Percentiles rank a stretch among this genome's conserved stretches.
Conservation (phyloP, 2,888 invertebrate species). For the Petrolisthes cinctipes region DNA sequence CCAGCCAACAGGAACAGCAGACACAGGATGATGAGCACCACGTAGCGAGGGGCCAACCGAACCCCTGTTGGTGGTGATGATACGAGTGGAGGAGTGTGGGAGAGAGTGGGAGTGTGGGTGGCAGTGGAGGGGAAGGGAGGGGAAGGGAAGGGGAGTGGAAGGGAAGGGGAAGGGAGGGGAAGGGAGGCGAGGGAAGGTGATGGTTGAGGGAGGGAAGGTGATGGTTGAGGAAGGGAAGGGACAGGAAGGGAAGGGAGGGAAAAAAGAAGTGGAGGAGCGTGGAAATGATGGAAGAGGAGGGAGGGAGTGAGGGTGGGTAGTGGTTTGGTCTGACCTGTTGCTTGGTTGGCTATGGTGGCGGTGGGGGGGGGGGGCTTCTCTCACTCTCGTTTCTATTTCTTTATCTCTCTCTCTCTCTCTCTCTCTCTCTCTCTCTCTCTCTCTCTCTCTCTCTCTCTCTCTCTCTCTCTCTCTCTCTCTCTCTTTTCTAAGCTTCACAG, state of each 20-base stretch:
- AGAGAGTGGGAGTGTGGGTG: not conserved
- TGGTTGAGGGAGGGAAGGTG: not conserved
- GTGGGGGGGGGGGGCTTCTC: not conserved
- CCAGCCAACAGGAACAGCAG: slow-evolving; percentile 46
- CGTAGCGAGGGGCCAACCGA: slow-evolving; percentile 36
- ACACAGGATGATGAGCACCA: slow-evolving; percentile 42
- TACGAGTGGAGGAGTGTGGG: not conserved
- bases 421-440: not conserved
- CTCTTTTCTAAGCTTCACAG: no score
- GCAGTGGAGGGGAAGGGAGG: not conserved
- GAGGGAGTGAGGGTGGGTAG: not conserved
- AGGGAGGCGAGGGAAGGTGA: not conserved
- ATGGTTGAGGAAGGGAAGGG: not conserved
- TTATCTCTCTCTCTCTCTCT: not conserved
- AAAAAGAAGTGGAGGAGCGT: not conserved
- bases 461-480: slow-evolving; percentile 2
- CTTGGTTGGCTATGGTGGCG: not conserved
- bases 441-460: not conserved
- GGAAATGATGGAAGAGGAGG: not conserved
- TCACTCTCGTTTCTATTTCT: not conserved
- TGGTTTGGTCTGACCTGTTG: not conserved
- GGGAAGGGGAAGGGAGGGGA: not conserved
- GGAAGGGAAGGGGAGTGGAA: not conserved
- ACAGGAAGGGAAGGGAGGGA: not conserved
- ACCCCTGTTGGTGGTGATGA: slow-evolving; percentile 4